Base-by-base conservation (phyloP, 2,888 invertebrate species). In the Lepas anatifera region DNA sequence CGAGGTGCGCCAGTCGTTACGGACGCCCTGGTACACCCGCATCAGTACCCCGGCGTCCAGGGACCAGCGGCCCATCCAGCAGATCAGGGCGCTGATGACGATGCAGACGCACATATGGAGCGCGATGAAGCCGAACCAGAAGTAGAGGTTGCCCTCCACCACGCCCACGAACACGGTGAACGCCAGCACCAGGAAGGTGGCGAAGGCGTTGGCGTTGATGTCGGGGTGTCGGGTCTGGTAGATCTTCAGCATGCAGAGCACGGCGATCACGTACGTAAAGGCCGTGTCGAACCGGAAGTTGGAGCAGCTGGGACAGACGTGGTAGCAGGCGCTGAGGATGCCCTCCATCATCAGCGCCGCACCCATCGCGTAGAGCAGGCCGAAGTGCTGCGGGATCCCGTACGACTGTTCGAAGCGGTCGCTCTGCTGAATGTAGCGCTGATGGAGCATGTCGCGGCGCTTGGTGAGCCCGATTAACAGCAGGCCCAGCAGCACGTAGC, bases 201-300 rank as follows among this genome's bases (percentile, higher is more conserved):
- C 85, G 78, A 92, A 89, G 63, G 91, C 89, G 77, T 87, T 86
- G 7, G 92, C 92, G 77, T 90, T 90, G 73, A 93, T 88, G 78
- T 94, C 94, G 0, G 93, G 90, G 80, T 94, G 94, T 1, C 94
- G 83, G 67, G 86, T 88, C 80, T 94, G 92, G 79, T 93, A 94
- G 74, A 94, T 84, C 81, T 92, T 92, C 69, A 94, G 84, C 87
- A 93, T 90, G 76, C 88, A 88, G 69, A 95, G 81, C 70, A 91
- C 89, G 0, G 92, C 87, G 76, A 92, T 92, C 75, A 93, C 88
- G 80, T 94, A 95, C 94, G 94, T 95, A 79, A 93, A 93, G 75
- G 92, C 90, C 0, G 93, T 91, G 79, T 94, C 93, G 79, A 94
- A 94, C 79, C 94, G 94, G 79, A 93, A 94, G 81, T 94, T 94